Evolutionary conservation across 2,113 vertebrate genomes (phyloP).

Genomic region (Ranitomeya imitator): DNA sequence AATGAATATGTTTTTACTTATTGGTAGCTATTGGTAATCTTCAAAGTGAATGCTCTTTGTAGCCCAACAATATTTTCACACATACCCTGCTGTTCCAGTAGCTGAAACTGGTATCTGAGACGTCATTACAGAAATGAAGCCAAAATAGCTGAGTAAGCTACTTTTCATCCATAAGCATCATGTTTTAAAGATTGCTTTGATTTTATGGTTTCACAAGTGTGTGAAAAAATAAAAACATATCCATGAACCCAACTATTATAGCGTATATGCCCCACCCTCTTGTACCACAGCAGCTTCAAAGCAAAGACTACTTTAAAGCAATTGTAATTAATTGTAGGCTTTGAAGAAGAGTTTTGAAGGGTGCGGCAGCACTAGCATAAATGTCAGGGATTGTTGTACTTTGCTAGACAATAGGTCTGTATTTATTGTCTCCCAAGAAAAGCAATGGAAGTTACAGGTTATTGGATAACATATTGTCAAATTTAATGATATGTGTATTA

Average conservation of each 20-base stretch:
- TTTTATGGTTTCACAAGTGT: constrained; percentile 39
- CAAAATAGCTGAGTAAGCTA: constrained; percentile 36
- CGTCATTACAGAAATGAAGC: neutral
- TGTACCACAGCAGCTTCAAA: constrained; percentile 28
- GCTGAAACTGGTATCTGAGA: neutral
- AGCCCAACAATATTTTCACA: neutral
- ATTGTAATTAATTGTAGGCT: constrained; percentile 50
- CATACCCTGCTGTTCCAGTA: neutral
- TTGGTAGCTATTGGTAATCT: neutral
- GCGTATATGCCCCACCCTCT: constrained; percentile 24
- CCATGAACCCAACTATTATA: constrained; percentile 13
- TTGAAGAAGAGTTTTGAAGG: constrained; percentile 32
- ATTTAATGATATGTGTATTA: neutral
- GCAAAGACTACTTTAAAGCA: constrained; percentile 35
- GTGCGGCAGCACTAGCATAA: constrained; percentile 27
- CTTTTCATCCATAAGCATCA: neutral
- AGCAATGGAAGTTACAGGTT: neutral
- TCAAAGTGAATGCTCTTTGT: neutral
- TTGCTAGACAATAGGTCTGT: constrained; percentile 23
- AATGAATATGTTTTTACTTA: neutral
- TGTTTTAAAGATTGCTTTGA: constrained; percentile 26
- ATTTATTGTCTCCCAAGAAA: constrained; percentile 20
- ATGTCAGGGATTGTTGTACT: constrained; percentile 18
- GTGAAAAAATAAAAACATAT: constrained; percentile 35
- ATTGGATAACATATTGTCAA: neutral